Conservation (phyloP, 2,797 vertebrate species). For the Cyprinella venusta region DNA sequence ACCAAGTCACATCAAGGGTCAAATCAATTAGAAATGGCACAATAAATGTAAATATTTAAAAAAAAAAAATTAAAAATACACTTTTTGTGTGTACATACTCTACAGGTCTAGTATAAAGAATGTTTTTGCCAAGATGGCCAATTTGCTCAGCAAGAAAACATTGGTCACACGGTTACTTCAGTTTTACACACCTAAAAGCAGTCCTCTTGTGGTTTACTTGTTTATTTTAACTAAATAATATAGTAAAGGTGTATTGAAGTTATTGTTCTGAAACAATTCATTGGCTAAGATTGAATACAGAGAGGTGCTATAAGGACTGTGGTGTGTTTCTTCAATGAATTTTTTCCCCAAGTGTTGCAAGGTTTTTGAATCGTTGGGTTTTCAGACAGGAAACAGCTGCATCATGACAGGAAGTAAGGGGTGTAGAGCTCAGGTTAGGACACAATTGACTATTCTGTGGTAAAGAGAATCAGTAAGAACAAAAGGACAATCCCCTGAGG, state of each 20-base stretch:
- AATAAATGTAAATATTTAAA: background rate
- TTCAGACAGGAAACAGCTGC: constrained; percentile 85
- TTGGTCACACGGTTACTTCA: background rate
- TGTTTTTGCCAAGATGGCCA: background rate
- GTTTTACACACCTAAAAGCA: background rate
- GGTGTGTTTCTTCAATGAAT: constrained; percentile 11
- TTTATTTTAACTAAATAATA: background rate
- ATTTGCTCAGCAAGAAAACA: background rate
- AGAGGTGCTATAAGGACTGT: background rate
- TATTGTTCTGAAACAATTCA: background rate
- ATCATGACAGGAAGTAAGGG: constrained; percentile 73
- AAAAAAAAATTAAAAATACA: too few species aligned
- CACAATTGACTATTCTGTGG: constrained; percentile 74
- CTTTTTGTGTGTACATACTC: background rate
- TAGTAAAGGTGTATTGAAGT: background rate
- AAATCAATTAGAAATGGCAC: background rate
- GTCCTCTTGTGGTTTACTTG: background rate
- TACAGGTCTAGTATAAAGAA: background rate
- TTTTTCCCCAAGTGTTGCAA: background rate
- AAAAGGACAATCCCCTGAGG: constrained; percentile 72
- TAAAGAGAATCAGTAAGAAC: constrained; percentile 67
- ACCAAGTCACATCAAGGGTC: background rate
- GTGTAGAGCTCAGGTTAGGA: constrained; percentile 70
- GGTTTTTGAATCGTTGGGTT: constrained; percentile 59
- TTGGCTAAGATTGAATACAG: background rate